Percentiles rank a stretch among this genome's conserved stretches.
These are phyloP conservation scores for Gymnocephalus cernua DNA, from an alignment of 2,113 vertebrate species.

Conservation along the genomic window DNA sequence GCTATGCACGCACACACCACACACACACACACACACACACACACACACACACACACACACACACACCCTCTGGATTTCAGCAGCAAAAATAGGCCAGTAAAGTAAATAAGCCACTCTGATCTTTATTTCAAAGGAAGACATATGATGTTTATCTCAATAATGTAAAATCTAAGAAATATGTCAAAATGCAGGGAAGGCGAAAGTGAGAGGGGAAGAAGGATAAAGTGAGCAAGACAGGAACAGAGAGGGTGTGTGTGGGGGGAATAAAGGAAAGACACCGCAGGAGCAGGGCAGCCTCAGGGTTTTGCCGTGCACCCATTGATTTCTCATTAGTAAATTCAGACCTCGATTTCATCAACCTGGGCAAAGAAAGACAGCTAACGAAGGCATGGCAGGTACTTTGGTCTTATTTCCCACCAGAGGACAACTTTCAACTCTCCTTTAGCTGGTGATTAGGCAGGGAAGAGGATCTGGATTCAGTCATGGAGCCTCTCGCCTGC, in stretches of 20 bases:
- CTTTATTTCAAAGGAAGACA: conserved; percentile 68
- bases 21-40: conserved; percentile 42
- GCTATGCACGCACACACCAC: conserved; percentile 26
- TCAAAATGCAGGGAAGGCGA: conserved; percentile 25
- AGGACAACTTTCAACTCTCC: conserved; percentile 60
- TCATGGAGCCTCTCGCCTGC: background rate
- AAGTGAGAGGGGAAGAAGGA: conserved; percentile 11
- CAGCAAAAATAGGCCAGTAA: conserved; percentile 56
- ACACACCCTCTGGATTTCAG: conserved; percentile 37
- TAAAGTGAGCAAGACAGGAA: conserved; percentile 39
- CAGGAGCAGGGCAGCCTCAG: conserved; percentile 42
- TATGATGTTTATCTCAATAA: conserved; percentile 67
- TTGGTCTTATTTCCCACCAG: conserved; percentile 61
- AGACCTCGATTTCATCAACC: conserved; percentile 70
- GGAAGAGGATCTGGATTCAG: conserved; percentile 41
- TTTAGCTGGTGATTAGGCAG: conserved; percentile 65
- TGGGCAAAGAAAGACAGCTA: conserved; percentile 50
- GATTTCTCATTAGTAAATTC: conserved; percentile 78
- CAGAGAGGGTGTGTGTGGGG: conserved; percentile 6
- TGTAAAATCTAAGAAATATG: conserved; percentile 51
- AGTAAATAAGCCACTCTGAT: conserved; percentile 73
- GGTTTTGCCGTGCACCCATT: conserved; percentile 60
- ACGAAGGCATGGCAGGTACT: conserved; percentile 56
- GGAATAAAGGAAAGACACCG: conserved; percentile 47
- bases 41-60: conserved; percentile 32